Percentiles rank a stretch among this genome's conserved stretches.
Evolutionary conservation across 2,113 vertebrate species (phyloP).

Genomic region (Alexandromys fortis): DNA sequence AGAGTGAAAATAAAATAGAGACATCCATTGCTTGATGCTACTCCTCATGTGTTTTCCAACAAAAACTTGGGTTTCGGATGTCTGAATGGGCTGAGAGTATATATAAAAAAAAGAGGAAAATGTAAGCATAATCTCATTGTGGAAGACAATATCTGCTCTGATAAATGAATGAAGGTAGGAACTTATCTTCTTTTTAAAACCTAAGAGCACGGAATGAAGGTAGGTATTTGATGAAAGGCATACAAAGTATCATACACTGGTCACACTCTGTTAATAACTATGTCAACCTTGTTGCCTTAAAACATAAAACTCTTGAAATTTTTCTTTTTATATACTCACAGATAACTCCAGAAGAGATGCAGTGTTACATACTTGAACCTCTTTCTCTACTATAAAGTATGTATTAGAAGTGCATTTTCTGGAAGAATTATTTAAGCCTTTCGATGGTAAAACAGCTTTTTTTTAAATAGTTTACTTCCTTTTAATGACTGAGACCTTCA

Average conservation of each 20-base stretch:
- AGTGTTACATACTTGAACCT: not conserved
- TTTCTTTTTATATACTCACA: not conserved
- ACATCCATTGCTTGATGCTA: not conserved
- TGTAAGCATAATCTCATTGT: not conserved
- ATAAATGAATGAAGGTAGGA: not conserved
- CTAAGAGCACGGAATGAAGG: not conserved
- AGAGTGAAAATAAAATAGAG: not conserved
- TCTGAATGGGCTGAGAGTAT: not conserved
- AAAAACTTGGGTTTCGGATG: not conserved
- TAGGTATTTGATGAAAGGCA: not conserved
- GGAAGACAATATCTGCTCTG: not conserved
- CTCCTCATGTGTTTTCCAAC: not conserved
- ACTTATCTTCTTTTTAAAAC: not conserved
- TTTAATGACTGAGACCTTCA: constrained; percentile 1
- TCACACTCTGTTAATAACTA: not conserved
- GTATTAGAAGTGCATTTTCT: not conserved
- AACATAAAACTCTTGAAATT: not conserved
- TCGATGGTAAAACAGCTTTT: constrained; percentile 10
- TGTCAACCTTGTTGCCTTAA: not conserved
- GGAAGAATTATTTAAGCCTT: not conserved
- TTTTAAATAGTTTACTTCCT: not conserved
- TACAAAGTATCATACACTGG: not conserved
- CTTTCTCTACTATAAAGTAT: not conserved
- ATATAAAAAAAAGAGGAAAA: not conserved
- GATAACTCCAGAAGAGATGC: not conserved